phyloP scores from a whole-genome alignment of 2,888 invertebrate species.

The Acleris laterana region DNA sequence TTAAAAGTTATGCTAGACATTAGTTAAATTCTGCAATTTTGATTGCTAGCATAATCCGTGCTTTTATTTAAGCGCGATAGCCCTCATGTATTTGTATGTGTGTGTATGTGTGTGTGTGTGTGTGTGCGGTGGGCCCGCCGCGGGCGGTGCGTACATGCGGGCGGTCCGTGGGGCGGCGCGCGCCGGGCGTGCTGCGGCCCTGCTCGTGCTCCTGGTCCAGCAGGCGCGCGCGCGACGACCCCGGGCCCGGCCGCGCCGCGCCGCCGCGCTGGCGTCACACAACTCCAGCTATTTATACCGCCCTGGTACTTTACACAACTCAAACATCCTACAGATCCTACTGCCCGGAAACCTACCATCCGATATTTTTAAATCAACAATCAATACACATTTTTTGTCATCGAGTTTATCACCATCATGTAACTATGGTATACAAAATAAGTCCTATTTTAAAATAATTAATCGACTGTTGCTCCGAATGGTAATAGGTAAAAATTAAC shows the following conservation, averaged over 20 bases:
- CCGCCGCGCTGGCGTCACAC: conserved; percentile 37
- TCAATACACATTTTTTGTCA: no score
- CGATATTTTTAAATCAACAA: no score
- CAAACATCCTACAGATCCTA: neutral
- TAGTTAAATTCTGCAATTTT: no score
- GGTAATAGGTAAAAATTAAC: no score
- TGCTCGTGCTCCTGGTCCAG: conserved; percentile 80
- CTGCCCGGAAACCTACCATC: neutral
- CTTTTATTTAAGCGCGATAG: neutral
- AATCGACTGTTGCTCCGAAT: no score
- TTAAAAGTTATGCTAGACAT: no score
- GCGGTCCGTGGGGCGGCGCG: conserved; percentile 52
- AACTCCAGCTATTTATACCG: conserved; percentile 42
- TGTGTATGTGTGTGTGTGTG: neutral
- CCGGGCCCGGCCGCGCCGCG: conserved; percentile 39
- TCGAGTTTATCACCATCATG: no score
- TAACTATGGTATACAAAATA: no score
- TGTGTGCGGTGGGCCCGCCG: neutral
- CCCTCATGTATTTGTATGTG: neutral
- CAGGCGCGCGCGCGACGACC: conserved; percentile 69
- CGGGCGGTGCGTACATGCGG: conserved; percentile 45
- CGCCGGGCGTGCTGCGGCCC: conserved; percentile 81
- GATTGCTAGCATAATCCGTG: no score
- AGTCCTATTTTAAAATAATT: no score
- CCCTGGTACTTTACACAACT: conserved; percentile 24